Conservation (phyloP, 2,888 invertebrate species). For the Nebria salina region DNA sequence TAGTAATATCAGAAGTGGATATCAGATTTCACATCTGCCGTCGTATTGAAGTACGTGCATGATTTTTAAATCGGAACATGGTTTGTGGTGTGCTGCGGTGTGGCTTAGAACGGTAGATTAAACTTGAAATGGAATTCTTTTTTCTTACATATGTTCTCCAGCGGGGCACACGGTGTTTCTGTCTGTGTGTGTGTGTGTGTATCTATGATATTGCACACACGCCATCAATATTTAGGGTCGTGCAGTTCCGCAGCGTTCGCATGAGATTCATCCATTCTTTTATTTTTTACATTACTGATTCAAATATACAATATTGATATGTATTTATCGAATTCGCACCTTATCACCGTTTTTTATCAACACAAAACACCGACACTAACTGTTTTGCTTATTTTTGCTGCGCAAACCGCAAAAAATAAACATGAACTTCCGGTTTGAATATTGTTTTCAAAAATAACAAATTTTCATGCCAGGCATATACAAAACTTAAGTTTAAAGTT, state of each 20-base stretch:
- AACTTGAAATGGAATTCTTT: constrained; percentile 57
- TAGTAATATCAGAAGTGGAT: constrained; percentile 6
- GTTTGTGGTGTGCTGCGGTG: constrained; percentile 18
- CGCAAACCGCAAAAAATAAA: too few relatives aligned
- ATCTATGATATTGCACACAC: neutral
- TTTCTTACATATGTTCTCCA: constrained; percentile 56
- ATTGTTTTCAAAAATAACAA: too few relatives aligned
- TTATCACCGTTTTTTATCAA: neutral
- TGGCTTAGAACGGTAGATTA: constrained; percentile 52
- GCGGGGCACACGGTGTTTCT: neutral
- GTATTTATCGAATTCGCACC: constrained; percentile 35
- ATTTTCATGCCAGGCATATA: too few relatives aligned
- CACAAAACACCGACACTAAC: neutral
- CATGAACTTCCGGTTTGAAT: too few relatives aligned
- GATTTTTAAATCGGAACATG: constrained; percentile 58
- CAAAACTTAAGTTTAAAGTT: too few relatives aligned
- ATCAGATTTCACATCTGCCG: constrained; percentile 15
- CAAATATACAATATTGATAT: constrained; percentile 49
- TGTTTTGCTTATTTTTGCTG: too few relatives aligned
- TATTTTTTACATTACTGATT: constrained; percentile 52
- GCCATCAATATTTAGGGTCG: constrained; percentile 55
- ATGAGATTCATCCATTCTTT: constrained; percentile 55
- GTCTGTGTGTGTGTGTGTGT: neutral
- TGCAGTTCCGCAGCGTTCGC: constrained; percentile 53
- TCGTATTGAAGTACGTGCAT: constrained; percentile 50